Evolutionary conservation across 2,888 invertebrate species (phyloP), one percentile per base, ranked within the genome.

Genomic region (Lithosia quadra): DNA sequence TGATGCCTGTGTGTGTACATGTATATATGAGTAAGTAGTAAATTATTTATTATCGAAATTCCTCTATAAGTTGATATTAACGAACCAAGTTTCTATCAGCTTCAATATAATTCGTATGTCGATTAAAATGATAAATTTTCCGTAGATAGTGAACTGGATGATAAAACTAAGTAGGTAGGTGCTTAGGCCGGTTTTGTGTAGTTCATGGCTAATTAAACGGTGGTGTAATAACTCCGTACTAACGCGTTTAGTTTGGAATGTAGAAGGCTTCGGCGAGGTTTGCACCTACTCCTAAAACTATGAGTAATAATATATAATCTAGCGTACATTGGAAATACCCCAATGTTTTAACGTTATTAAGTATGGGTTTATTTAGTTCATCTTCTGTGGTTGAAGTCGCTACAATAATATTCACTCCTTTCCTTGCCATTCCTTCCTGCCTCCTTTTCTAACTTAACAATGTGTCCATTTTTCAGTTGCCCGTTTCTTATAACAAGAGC

Each of bases 181-280:
- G 8, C 13, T 49, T 49, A 18, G 22, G 55, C 39, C 24, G 43
- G 65, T 65, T 65, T 55, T 43, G 57, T 55, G 57, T 65, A 28
- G 58, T 65, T 65, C 49, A 65, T 53, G 65, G 65, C 39, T 67
- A 53, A 24, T 61, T 56, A n/a, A 63, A 2, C 49, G 58, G 43
- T 56, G 66, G 34, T 58, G 55, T 59, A 59, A 67, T 36, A 56
- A 56, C 22, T 56, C 15, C 18, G 22, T 24, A 66, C 39, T 39
- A 61, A 66, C n/a, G 24, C 34, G 36, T 28, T 55, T 28, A 49
- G 22, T 56, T 36, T 61, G 66, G 66, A 61, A 61, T 67, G 56
- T 43, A 28, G 49, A 39, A 39, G 21, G 22, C 22, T 0, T 24
- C 36, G 43, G 15, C 43, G 22, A 13, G 57, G n/a, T 49, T 18